Evolutionary conservation across 2,888 invertebrate species (phyloP), one percentile per base, ranked within the genome.

Genomic region (Pteria penguin): DNA sequence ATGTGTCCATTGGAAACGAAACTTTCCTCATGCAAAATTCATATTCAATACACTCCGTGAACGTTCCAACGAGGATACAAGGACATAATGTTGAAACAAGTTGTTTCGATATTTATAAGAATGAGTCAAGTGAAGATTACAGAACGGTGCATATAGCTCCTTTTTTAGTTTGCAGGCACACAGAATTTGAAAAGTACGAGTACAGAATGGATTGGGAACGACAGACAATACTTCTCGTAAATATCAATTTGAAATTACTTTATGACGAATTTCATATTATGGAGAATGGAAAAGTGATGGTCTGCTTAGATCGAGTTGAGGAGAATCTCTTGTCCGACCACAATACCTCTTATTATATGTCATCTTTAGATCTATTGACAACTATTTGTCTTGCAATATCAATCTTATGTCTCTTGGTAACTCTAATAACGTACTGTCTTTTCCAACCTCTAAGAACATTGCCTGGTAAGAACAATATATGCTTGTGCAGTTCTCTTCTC

Each of bases 391-490:
- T 67, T 1, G 31, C 33, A 14, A 26, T 76, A 18, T 76, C 76
- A 2, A 33, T 76, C 3, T 11, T 76, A 5, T 76, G 76, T 63
- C 57, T 76, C n/a, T 5, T 76, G 5, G 4, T 76, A 1, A 72
- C 76, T 5, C 72, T 76, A 27, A n/a, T 72, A 3, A 72, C 72
- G 2, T 72, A 76, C 24, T 62, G 72, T 32, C 14, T 69, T 31
- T 72, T 76, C n/a, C 18, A 45, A 31, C 54, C 33, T 4, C 72
- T 76, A 5, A 54, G 76, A 26, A 68, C 76, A n/a, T 8, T 76
- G 1, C 72, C 76, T 2, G 76, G 76, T 4, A 52, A 72, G 58
- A 76, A 72, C 63, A 76, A 76, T 22, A 72, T 76, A 67, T 63
- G 45, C 69, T 45, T 76, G 2, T 63, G 72, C 4, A 4, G 72